Percentiles rank a stretch among this genome's conserved stretches.
phyloP scores from a whole-genome alignment of 2,888 invertebrate species.

The Eupithecia subfuscata region DNA sequence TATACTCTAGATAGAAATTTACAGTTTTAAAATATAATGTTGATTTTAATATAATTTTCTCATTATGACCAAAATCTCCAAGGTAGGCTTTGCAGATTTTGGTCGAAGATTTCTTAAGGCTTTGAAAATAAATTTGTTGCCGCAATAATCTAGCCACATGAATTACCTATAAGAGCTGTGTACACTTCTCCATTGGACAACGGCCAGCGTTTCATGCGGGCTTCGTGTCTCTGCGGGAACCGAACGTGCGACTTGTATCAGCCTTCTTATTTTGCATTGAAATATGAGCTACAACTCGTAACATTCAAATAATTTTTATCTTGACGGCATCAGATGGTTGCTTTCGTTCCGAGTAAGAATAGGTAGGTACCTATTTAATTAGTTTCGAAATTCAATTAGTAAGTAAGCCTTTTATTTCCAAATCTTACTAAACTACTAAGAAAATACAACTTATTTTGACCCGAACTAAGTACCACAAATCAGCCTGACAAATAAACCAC shows the following conservation, averaged over 20 bases:
- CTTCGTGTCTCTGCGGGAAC: not conserved
- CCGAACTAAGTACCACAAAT: not conserved
- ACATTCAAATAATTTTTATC: too few relatives aligned
- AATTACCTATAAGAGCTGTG: not conserved
- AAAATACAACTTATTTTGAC: not conserved
- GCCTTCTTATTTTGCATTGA: not conserved
- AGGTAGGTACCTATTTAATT: not conserved
- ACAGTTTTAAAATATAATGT: not conserved
- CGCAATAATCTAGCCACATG: not conserved
- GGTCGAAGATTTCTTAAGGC: not conserved
- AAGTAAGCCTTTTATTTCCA: not conserved
- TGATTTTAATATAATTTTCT: not conserved
- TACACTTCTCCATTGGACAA: not conserved
- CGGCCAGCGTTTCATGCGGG: not conserved
- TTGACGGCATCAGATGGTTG: too few relatives aligned
- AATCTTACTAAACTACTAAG: not conserved
- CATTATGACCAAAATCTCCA: not conserved
- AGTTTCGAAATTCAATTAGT: not conserved
- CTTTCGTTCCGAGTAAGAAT: too few relatives aligned
- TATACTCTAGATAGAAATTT: slow-evolving; percentile 46
- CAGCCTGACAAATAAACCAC: slow-evolving; percentile 1
- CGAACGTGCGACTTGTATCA: not conserved
- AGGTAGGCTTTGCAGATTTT: not conserved
- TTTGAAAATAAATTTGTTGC: not conserved
- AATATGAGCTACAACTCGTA: too few relatives aligned